Conservation (phyloP, 2,113 vertebrate species). For the Nothoprocta pentlandii region DNA sequence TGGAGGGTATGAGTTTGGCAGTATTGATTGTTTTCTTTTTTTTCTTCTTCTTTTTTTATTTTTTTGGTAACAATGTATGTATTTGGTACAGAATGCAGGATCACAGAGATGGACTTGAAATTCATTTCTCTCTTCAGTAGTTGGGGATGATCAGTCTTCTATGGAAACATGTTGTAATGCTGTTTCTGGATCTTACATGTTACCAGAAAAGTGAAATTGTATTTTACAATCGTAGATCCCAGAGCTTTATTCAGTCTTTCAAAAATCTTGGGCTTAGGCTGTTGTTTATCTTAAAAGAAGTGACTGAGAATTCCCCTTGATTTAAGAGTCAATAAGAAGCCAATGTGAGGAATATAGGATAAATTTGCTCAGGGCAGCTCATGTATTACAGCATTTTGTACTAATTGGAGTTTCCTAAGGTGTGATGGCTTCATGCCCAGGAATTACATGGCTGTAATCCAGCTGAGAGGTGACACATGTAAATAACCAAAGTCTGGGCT, state of each 20-base stretch:
- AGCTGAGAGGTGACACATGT: conserved; percentile 62
- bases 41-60: no score
- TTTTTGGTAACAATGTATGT: not conserved
- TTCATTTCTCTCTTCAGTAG: not conserved
- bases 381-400: conserved; percentile 61
- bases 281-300: not conserved
- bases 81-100: not conserved
- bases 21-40: not conserved
- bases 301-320: conserved; percentile 6
- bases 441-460: conserved; percentile 50
- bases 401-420: conserved; percentile 69
- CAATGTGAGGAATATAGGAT: not conserved
- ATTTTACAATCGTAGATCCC: not conserved
- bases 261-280: not conserved
- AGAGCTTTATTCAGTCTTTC: not conserved
- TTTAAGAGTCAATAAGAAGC: conserved; percentile 23
- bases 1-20: not conserved
- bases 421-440: conserved; percentile 65
- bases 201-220: not conserved
- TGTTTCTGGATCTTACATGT: not conserved
- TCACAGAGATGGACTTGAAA: not conserved
- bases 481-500: conserved; percentile 56
- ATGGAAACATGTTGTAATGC: not conserved
- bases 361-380: conserved; percentile 39
- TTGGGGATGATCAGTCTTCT: not conserved